A percentile compares a stretch with the other conserved stretches of the same genome.
Evolutionary conservation across 92 coral and sea anemone genomes (phyloP).

Genomic region (Zoanthus sansibaricus): DNA sequence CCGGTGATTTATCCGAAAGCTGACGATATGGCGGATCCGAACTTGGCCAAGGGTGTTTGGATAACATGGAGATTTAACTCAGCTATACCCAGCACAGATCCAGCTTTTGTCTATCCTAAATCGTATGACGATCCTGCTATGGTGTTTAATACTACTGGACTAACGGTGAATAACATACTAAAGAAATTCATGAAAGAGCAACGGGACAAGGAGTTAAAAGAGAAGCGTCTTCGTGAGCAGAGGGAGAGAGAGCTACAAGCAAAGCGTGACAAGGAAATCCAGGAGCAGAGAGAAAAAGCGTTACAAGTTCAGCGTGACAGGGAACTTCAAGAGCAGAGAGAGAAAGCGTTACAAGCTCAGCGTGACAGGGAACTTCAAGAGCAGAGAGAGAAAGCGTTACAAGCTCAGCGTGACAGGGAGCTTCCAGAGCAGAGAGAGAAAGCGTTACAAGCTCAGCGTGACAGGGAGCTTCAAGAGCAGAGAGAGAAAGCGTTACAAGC

Average conservation of each 20-base stretch:
- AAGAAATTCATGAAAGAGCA: slow-evolving; percentile 83
- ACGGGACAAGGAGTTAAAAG: slow-evolving; percentile 16
- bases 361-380: slow-evolving; percentile 9
- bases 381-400: slow-evolving; percentile 58
- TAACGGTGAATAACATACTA: slow-evolving; percentile 58
- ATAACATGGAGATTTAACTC: slow-evolving; percentile 86
- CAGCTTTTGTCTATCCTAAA: slow-evolving; percentile 83
- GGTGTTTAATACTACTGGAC: slow-evolving; percentile 63
- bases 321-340: slow-evolving; percentile 1
- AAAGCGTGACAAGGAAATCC: slow-evolving; percentile 24
- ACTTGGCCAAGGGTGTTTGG: slow-evolving; percentile 93
- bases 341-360: slow-evolving; percentile 24
- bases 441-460: slow-evolving; percentile 19
- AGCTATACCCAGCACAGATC: slow-evolving; percentile 74
- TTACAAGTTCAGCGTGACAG: slow-evolving; percentile 34
- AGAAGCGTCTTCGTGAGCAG: not conserved
- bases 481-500: slow-evolving; percentile 7
- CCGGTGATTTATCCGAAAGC: slow-evolving; percentile 84
- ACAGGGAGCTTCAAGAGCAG: not conserved
- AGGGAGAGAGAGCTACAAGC: slow-evolving; percentile 40
- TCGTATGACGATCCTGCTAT: slow-evolving; percentile 86
- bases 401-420: slow-evolving; percentile 21
- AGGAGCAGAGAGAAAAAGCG: slow-evolving; percentile 58
- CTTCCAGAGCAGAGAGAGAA: slow-evolving; percentile 14
- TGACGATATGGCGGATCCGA: slow-evolving; percentile 88